phyloP scores from a whole-genome alignment of 2,113 vertebrate genomes.

The Amphiprion ocellaris region DNA sequence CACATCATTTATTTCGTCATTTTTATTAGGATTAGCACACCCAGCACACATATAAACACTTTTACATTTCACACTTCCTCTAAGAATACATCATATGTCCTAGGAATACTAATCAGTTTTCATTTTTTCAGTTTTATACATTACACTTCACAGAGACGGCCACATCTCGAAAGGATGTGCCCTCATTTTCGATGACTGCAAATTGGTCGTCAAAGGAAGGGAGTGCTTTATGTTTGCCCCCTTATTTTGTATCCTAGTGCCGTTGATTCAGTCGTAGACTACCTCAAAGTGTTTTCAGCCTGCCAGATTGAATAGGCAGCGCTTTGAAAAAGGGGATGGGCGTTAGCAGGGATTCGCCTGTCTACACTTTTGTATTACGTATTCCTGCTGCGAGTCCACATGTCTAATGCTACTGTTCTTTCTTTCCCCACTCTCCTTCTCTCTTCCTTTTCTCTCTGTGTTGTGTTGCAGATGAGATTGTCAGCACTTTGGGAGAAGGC shows the following conservation, averaged over 20 bases:
- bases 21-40: constrained; percentile 6
- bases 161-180: constrained; percentile 23
- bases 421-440: constrained; percentile 60
- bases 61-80: constrained; percentile 4
- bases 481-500: constrained; percentile 95
- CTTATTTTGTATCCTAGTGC: constrained; percentile 43
- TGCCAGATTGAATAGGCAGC: constrained; percentile 66
- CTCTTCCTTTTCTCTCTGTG: constrained; percentile 69
- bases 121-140: constrained; percentile 14
- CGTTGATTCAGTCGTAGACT: constrained; percentile 34
- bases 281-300: constrained; percentile 36
- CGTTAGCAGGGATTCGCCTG: constrained; percentile 69
- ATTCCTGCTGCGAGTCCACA: constrained; percentile 36
- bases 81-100: constrained; percentile 5
- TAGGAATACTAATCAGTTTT: constrained; percentile 16
- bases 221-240: constrained; percentile 47
- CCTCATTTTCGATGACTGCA: constrained; percentile 62
- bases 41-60: constrained; percentile 22
- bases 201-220: constrained; percentile 62
- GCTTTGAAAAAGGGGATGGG: constrained; percentile 64
- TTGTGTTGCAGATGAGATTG: constrained; percentile 93
- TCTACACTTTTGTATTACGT: constrained; percentile 64
- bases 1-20: constrained; percentile 32
- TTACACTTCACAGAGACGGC: constrained; percentile 9
- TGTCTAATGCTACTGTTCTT: constrained; percentile 69